A percentile compares a stretch with the other conserved stretches of the same genome.
These are phyloP conservation scores for Stramonita haemastoma DNA, from an alignment of 2,888 invertebrate species.

Conservation along the genomic window DNA sequence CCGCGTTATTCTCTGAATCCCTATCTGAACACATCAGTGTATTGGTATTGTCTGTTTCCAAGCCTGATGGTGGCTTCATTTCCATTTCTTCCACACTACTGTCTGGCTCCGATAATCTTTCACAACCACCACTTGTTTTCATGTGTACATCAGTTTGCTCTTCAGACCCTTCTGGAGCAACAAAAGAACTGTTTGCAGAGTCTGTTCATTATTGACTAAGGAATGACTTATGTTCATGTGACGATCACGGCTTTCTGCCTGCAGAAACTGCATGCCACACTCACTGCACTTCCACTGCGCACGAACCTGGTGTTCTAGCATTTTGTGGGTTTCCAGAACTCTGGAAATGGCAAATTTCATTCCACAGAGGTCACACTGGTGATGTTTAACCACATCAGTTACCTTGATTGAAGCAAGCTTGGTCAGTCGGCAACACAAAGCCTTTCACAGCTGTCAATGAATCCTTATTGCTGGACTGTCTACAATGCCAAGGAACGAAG, in stretches of 20 bases:
- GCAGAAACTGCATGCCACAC: constrained; percentile 38
- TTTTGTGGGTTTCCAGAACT: constrained; percentile 32
- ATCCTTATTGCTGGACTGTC: neutral
- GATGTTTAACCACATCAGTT: constrained; percentile 14
- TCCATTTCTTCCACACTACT: neutral
- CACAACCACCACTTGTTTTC: neutral
- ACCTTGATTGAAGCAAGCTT: neutral
- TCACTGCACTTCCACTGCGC: constrained; percentile 28
- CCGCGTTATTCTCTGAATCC: neutral
- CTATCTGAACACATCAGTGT: neutral
- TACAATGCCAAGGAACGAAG: neutral
- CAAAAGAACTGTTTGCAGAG: neutral
- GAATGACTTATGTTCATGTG: constrained; percentile 6
- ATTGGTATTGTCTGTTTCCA: neutral
- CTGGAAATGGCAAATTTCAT: constrained; percentile 29
- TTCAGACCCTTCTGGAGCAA: neutral
- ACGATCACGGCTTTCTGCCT: neutral
- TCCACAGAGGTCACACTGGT: constrained; percentile 15
- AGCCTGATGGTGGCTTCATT: neutral
- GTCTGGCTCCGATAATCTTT: neutral
- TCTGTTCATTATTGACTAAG: neutral
- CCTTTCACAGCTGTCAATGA: constrained; percentile 13
- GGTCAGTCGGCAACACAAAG: constrained; percentile 8
- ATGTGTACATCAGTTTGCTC: neutral
- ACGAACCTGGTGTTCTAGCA: constrained; percentile 26